These are phyloP conservation scores for Aurelia sp. DNA, from an alignment of 30 jellyfish, hydroid and myxozoan species.

Conservation along the genomic window DNA sequence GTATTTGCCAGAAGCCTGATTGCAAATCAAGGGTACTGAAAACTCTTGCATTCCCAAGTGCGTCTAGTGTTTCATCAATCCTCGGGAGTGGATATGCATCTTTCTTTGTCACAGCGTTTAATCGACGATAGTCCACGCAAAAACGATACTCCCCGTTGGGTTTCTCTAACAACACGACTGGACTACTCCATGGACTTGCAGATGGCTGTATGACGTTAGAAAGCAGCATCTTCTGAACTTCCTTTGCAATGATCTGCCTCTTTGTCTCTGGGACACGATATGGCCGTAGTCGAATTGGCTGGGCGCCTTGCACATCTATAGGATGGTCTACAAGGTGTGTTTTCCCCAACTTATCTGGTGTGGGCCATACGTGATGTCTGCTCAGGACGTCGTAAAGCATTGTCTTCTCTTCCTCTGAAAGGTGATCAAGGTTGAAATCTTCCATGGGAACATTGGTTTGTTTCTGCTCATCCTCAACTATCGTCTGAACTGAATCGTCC, in stretches of 20 bases:
- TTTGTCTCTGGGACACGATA: constrained; percentile 70
- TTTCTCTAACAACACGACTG: constrained; percentile 60
- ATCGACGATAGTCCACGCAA: constrained; percentile 12
- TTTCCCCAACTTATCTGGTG: constrained; percentile 34
- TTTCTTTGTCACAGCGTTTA: constrained; percentile 68
- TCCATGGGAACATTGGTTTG: not conserved
- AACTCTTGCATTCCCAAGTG: constrained; percentile 36
- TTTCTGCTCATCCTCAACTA: too few relatives aligned
- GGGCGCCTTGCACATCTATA: constrained; percentile 49
- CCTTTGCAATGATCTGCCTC: constrained; percentile 39
- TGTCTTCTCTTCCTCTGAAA: constrained; percentile 12
- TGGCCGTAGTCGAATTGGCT: constrained; percentile 69
- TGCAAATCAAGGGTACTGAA: constrained; percentile 54
- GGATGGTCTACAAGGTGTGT: constrained; percentile 47
- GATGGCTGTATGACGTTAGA: constrained; percentile 57
- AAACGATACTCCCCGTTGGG: constrained; percentile 41
- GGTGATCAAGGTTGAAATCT: not conserved
- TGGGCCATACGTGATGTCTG: constrained; percentile 53
- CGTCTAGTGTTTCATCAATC: constrained; percentile 65
- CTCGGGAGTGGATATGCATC: constrained; percentile 75
- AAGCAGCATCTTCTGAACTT: constrained; percentile 61
- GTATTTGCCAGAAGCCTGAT: constrained; percentile 74
- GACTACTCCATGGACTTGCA: constrained; percentile 74
- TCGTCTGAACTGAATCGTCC: too few relatives aligned
- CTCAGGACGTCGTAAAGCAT: constrained; percentile 9